phyloP scores from a whole-genome alignment of 2,888 invertebrate species.

The Trachelus iudaicus region DNA sequence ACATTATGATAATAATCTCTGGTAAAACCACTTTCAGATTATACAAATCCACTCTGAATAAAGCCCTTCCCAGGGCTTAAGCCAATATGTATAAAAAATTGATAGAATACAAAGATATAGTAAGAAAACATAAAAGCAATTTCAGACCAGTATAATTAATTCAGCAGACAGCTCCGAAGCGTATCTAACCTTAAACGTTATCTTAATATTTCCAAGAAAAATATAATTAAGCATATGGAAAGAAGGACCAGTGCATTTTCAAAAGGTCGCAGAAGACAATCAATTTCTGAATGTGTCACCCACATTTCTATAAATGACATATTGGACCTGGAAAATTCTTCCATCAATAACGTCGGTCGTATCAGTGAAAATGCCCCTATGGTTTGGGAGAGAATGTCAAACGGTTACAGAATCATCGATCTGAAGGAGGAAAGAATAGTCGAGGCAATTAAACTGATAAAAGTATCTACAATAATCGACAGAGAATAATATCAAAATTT shows the following conservation, averaged over 20 bases:
- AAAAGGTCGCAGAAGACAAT: neutral
- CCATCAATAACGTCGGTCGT: neutral
- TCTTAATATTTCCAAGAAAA: neutral
- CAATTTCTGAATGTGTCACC: neutral
- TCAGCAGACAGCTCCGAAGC: neutral
- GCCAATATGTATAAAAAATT: too few species aligned
- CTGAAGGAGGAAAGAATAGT: slow-evolving; percentile 28
- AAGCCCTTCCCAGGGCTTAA: too few species aligned
- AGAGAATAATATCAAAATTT: neutral
- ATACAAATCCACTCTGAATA: neutral
- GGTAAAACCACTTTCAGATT: neutral
- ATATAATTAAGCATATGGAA: neutral
- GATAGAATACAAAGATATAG: too few species aligned
- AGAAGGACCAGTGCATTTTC: neutral
- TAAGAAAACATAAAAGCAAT: too few species aligned
- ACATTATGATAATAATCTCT: too few species aligned
- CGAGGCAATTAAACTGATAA: slow-evolving; percentile 32
- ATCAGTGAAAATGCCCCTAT: slow-evolving; percentile 13
- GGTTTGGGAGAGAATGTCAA: slow-evolving; percentile 36
- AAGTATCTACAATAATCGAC: slow-evolving; percentile 23
- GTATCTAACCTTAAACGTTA: neutral
- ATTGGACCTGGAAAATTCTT: neutral
- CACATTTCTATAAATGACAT: neutral
- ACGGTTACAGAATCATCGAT: slow-evolving; percentile 41
- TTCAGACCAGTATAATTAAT: neutral